Evolutionary conservation across 1,140 invertebrate species (phyloP).

Genomic region (Hylyphantes graminicola): DNA sequence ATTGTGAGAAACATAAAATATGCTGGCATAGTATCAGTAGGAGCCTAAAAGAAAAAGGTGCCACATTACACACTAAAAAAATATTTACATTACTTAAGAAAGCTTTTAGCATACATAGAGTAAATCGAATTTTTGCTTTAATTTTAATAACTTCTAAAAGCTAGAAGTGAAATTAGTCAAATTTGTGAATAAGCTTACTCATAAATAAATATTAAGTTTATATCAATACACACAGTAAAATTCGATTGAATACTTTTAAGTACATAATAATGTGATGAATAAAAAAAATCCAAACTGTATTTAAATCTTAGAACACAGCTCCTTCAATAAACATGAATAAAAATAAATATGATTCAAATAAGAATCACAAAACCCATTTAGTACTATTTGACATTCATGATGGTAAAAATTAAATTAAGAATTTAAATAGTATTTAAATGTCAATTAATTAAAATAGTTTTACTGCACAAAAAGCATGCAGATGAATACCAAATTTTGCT

Average conservation of each 20-base stretch:
- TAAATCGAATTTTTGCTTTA: neutral
- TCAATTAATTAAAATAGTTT: neutral
- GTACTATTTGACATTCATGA: too few relatives aligned
- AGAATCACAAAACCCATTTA: too few relatives aligned
- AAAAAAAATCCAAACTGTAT: neutral
- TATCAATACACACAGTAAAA: neutral
- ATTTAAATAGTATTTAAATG: too few relatives aligned
- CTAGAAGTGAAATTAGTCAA: neutral
- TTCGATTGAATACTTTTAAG: neutral
- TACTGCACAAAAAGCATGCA: constrained; percentile 5
- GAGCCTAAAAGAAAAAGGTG: too few relatives aligned
- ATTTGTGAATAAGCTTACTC: neutral
- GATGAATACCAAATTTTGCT: constrained; percentile 68
- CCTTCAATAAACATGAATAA: too few relatives aligned
- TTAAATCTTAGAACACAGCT: neutral
- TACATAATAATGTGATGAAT: neutral
- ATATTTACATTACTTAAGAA: too few relatives aligned
- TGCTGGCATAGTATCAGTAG: constrained; percentile 78
- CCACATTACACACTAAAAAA: too few relatives aligned
- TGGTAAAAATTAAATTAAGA: too few relatives aligned
- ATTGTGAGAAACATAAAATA: constrained; percentile 97
- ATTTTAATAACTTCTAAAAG: neutral
- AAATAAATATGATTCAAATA: too few relatives aligned
- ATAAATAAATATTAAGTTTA: neutral
- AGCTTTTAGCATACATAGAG: too few relatives aligned